Evolutionary conservation across 2,797 vertebrate species (phyloP).

Genomic region (Chelon auratus): DNA sequence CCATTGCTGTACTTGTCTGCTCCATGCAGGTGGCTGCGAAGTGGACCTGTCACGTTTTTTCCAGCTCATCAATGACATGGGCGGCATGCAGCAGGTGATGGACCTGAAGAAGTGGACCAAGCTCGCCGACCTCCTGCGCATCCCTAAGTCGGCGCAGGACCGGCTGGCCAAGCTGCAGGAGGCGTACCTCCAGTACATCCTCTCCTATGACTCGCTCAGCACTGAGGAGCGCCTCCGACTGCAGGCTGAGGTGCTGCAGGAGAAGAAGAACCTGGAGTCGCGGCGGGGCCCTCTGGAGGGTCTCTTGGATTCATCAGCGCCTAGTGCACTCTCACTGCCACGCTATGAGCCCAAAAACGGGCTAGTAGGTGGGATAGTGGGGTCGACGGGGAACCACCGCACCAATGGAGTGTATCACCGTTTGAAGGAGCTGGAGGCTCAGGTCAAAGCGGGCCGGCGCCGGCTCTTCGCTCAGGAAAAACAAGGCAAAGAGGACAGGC

Average conservation of each 20-base stretch:
- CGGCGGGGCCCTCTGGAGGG: slow-evolving; percentile 95
- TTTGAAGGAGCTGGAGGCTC: slow-evolving; percentile 92
- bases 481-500: slow-evolving; percentile 90
- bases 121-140: slow-evolving; percentile 96
- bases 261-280: slow-evolving; percentile 94
- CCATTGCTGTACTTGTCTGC: slow-evolving; percentile 43
- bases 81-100: slow-evolving; percentile 99
- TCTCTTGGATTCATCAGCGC: slow-evolving; percentile 88
- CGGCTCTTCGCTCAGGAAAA: slow-evolving; percentile 99
- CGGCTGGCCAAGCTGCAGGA: slow-evolving; percentile 99
- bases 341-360: slow-evolving; percentile 99
- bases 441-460: slow-evolving; percentile 93
- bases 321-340: slow-evolving; percentile 89
- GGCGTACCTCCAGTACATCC: slow-evolving; percentile 99
- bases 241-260: slow-evolving; percentile 93
- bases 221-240: slow-evolving; percentile 92
- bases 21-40: slow-evolving; percentile 93
- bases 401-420: slow-evolving; percentile 91
- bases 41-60: slow-evolving; percentile 98
- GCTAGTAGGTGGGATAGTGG: slow-evolving; percentile 78
- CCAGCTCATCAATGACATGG: slow-evolving; percentile 99
- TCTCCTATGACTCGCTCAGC: slow-evolving; percentile 95
- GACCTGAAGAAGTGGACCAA: slow-evolving; percentile 99
- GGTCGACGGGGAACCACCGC: slow-evolving; percentile 72
- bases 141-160: slow-evolving; percentile 98